Evolutionary conservation across 2,113 vertebrate genomes (phyloP), one percentile per base, ranked within the genome.

Genomic region (Ictalurus furcatus): DNA sequence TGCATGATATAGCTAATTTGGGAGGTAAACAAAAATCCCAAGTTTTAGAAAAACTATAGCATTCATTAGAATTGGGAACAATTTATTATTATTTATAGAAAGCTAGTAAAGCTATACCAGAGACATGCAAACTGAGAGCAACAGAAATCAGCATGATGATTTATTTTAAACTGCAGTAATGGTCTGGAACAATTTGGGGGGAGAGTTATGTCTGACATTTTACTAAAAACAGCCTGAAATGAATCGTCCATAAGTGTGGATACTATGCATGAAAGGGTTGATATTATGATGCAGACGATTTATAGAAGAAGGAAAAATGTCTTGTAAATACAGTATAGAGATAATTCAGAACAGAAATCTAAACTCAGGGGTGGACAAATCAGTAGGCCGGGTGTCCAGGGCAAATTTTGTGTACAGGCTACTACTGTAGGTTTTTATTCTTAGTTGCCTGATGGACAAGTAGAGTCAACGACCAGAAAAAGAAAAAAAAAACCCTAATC

Each of bases 311-410:
- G 84, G 78, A 86, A 59, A 82, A 88, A 88, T 81, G 87, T 76
- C 61, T 90, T 85, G 89, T 90, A 87, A 87, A 85, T 58, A 1
- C 69, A 40, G 40, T 84, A 56, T 81, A 30, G 78, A 83, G 58
- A 82, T 48, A 61, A 73, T 82, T 59, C 37, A 74, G 67, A 84
- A 65, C 58, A 84, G 28, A 88, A 69, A 82, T 40, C 34, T 84
- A 89, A 89, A 84, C 23, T 16, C 81, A 44, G 81, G 81, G 21
- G 81, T 84, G 81, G 81, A 84, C 81, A 84, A 84, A 84, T 84
- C 81, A 84, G 58, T 28, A 63, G 76, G 30, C 56, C 23, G 4
- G 81, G 2, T 40, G 34, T 37, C 78, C 14, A 83, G 81, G 12
- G 23, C 12, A 21, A 21, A 58, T 21, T 81, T 34, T 19, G 17